Evolutionary conservation across 30 jellyfish, hydroid and myxozoan species (phyloP), one percentile per base, ranked within the genome.

Genomic region (Phacellophora camtschatica): DNA sequence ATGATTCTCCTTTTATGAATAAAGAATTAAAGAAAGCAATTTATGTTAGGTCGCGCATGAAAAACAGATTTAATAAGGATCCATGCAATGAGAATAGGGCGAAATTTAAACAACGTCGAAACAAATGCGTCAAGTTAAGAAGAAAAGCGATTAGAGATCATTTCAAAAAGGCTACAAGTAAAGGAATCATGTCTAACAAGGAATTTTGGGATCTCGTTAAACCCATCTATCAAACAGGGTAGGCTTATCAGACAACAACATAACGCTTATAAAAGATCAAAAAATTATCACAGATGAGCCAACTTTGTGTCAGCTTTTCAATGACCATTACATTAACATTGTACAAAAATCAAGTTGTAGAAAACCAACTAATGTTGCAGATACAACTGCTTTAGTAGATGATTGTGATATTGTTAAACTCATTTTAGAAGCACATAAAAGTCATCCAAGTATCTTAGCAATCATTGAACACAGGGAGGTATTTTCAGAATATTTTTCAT

Each of bases 1-100:
- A 42, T 22, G 35, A 45, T 20, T 77, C 84, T 76, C 84, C 84
- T 19, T 70, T 70, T 34, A 70, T 67, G 82, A 67, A 67, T 35
- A 34, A 27, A 39, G n/a, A 67, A 16, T 39, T 67, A 39, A 35
- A 0, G 15, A 67, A 67, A 67, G 82, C 71, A 31, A 67, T 67
- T 23, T 67, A 67, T 51, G 51, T 42, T 12, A 16, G 82, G 36
- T 28, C 82, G 12, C 19, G 32, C 36, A 3, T 67, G 70, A 67
- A 67, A 27, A 67, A 34, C 22, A 67, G 36, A 24, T 67, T 67
- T 27, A 67, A 28, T 76, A 67, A 67, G n/a, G 36, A 31, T 67
- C 82, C 66, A 34, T 13, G 34, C 20, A 42, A 67, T 34, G 82
- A 67, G 15, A 67, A 67, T 67, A 39, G 32, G 32, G 30, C 30